Percentiles rank a stretch among this genome's conserved stretches.
Conservation (phyloP, 2,113 vertebrate genomes). For the Dissostichus mawsoni region DNA sequence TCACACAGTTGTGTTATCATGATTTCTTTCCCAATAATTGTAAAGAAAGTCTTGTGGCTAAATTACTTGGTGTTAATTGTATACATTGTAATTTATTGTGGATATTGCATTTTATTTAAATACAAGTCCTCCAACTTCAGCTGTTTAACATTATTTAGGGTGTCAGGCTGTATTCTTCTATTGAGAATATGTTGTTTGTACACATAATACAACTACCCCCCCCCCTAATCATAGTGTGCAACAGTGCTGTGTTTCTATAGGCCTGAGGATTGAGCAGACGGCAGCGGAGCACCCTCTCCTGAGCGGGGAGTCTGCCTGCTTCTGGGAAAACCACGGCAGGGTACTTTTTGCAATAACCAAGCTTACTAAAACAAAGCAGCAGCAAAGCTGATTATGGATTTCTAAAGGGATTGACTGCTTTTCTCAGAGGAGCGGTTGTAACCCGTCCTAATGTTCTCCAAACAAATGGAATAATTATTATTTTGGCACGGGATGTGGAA, state of each 20-base stretch:
- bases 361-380: conserved; percentile 62
- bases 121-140: neutral
- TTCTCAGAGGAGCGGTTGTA: conserved; percentile 50
- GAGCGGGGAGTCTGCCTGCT: conserved; percentile 37
- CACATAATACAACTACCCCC: neutral
- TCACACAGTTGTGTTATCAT: neutral
- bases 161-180: neutral
- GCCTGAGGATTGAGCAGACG: conserved; percentile 41
- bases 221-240: neutral
- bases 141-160: neutral
- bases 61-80: neutral
- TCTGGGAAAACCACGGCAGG: conserved; percentile 58
- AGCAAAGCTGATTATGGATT: conserved; percentile 72
- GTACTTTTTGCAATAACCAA: conserved; percentile 64
- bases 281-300: conserved; percentile 14
- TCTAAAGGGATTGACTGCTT: conserved; percentile 58
- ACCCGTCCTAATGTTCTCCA: conserved; percentile 62
- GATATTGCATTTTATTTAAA: neutral
- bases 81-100: neutral
- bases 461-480: conserved; percentile 62
- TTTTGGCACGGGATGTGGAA: conserved; percentile 39
- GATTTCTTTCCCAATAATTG: neutral
- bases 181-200: neutral
- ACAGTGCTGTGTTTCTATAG: conserved; percentile 32
- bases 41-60: neutral